These are phyloP conservation scores for Pantherophis vulpinus DNA, from an alignment of 2,797 vertebrate genomes.

Conservation along the genomic window DNA sequence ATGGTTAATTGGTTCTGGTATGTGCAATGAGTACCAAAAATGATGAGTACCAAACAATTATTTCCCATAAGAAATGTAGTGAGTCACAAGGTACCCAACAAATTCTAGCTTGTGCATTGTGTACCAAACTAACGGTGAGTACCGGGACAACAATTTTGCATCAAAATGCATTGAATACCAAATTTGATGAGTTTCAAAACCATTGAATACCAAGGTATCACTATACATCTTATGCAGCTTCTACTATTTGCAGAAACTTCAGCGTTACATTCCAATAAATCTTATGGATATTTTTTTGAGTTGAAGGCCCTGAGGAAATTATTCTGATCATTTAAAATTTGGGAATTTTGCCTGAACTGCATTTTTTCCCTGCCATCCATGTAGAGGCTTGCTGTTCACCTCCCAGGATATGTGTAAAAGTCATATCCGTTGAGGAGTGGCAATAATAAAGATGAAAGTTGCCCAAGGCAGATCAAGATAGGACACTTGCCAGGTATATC, in stretches of 20 bases:
- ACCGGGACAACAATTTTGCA: neutral
- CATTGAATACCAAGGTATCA: too few species aligned
- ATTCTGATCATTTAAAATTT: neutral
- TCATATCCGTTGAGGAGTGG: conserved; percentile 17
- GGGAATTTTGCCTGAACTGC: neutral
- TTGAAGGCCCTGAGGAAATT: neutral
- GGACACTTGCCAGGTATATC: neutral
- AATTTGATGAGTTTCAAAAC: too few species aligned
- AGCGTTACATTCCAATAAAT: neutral
- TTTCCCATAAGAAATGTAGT: neutral
- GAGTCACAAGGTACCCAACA: neutral
- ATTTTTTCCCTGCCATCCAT: neutral
- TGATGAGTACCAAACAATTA: neutral
- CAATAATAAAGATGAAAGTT: neutral
- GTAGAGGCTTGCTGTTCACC: neutral
- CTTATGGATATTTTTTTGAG: neutral
- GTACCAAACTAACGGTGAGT: neutral
- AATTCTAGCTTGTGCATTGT: neutral
- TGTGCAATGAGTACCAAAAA: neutral
- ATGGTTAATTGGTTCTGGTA: neutral
- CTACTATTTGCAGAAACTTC: neutral
- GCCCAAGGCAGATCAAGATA: neutral
- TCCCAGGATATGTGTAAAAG: neutral
- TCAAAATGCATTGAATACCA: neutral
- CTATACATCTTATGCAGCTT: neutral